Base-by-base conservation (phyloP, 2,888 invertebrate genomes). In the Alcis repandata region DNA sequence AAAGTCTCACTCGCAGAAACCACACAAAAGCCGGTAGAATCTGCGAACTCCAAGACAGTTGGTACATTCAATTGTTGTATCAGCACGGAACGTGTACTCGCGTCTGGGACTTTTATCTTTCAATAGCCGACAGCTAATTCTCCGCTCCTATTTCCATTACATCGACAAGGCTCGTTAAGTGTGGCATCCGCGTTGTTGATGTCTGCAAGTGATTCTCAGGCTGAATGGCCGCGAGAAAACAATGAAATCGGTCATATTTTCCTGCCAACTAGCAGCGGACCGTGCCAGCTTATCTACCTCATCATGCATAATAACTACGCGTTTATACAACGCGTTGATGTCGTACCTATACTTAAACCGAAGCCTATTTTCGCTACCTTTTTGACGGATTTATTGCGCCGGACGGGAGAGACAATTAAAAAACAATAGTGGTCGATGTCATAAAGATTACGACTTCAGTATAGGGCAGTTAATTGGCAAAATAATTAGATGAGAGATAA, bases 181-280 rank as follows among this genome's bases (percentile, higher is more conserved):
- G 89, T 86, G 89, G 89, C 87, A 88, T 90, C 90, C 89, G 86
- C 82, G 87, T 82, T 86, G 91, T 89, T 90, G 92, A 92, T 92
- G 90, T 90, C 89, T 86, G 84, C 88, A 87, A 91, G 92, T 92
- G 92, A 92, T 92, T 92, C 92, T 90, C 88, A 88, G 88, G 86
- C 86, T 83, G 83, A 88, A 87, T 85, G 87, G 85, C 87, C 78
- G 80, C 78, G 82, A 78, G 82, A 88, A 88, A 92, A 93, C 92
- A 93, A 93, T 93, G 92, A 91, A 91, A 92, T 91, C 92, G 88
- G 91, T 91, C 91, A 92, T 91, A 92, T 91, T 91, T 91, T 89
- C 90, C 91, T 88, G 88, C 87, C 89, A 87, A 82, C 84, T 83
- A 76, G 87, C 92, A 91, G 80, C 91, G 80, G 86, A 92, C 89